Evolutionary conservation across 2,113 vertebrate genomes (phyloP), one percentile per base, ranked within the genome.

Genomic region (Uria lomvia): DNA sequence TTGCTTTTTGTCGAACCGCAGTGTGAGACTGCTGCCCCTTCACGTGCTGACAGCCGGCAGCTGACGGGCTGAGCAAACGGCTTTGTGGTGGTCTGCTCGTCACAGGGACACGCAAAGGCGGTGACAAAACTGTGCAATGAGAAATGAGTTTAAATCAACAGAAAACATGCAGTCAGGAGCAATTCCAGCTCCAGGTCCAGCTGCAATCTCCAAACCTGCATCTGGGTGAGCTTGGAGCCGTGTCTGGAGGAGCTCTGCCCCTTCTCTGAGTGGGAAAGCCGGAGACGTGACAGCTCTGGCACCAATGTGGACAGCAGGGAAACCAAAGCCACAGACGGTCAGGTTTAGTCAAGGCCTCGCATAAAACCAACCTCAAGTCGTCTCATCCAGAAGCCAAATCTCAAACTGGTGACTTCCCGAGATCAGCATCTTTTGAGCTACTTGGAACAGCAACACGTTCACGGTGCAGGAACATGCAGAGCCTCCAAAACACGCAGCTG

Each of bases 91-190:
- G 10, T 21, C 40, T 53, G 52, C 60, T 49, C 40, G 43, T 45
- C 34, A n/a, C 42, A 30, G 70, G 50, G 60, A 55, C 29, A 14
- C 0, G 3, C 0, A 55, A 26, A 59, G n/a, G 19, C 0, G 7
- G 22, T 43, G 72, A 65, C 26, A 50, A 71, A 91, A 11, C 7
- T 19, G 7, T 22, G 34, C 22, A 21, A 18, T 12, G 30, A 59
- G 43, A 40, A 82, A 36, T 8, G 7, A 24, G 56, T 63, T 30
- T 8, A 26, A 76, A 72, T 38, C 63, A 49, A 43, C 22, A 0
- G 0, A 23, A 70, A 59, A 23, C 1, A 0, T 17, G 43, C 29
- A 45, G 43, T n/a, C 67, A 55, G 62, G 55, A 68, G n/a, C 18
- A 32, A 71, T 24, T 77, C 38, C 75, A 70, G 73, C 32, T 74